Conservation (phyloP, 2,888 invertebrate genomes). For the Sminthurides aquaticus region DNA sequence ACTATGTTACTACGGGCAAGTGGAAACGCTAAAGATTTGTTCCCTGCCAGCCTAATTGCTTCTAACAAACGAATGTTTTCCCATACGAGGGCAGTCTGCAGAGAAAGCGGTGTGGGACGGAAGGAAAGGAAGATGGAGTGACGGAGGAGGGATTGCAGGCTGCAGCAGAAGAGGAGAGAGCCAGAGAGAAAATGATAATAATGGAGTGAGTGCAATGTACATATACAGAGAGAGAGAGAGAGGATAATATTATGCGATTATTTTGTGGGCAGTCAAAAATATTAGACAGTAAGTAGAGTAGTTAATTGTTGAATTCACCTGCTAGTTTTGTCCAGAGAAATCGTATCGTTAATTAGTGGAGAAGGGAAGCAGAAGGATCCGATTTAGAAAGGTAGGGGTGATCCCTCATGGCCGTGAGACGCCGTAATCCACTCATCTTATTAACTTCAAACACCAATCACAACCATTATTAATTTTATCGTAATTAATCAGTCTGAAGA, state of each 20-base stretch:
- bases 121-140: too few species aligned
- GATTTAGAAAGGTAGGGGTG: conserved; percentile 43
- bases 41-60: background rate
- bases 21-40: background rate
- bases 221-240: background rate
- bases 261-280: conserved; percentile 6
- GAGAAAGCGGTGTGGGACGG: too few species aligned
- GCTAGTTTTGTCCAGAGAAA: conserved; percentile 30
- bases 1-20: background rate
- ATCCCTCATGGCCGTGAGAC: conserved; percentile 43
- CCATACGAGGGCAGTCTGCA: too few species aligned
- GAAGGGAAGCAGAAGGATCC: conserved; percentile 44
- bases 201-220: background rate
- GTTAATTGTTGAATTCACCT: conserved; percentile 41
- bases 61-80: background rate
- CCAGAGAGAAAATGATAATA: background rate
- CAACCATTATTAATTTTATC: conserved; percentile 23
- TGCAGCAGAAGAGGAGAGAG: too few species aligned
- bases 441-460: conserved; percentile 41
- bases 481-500: background rate
- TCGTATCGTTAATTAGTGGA: conserved; percentile 39
- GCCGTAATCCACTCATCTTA: conserved; percentile 43
- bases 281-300: conserved; percentile 26
- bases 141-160: too few species aligned
- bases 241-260: background rate